phyloP scores from a whole-genome alignment of 2,888 invertebrate species.

The Papilio demoleus region DNA sequence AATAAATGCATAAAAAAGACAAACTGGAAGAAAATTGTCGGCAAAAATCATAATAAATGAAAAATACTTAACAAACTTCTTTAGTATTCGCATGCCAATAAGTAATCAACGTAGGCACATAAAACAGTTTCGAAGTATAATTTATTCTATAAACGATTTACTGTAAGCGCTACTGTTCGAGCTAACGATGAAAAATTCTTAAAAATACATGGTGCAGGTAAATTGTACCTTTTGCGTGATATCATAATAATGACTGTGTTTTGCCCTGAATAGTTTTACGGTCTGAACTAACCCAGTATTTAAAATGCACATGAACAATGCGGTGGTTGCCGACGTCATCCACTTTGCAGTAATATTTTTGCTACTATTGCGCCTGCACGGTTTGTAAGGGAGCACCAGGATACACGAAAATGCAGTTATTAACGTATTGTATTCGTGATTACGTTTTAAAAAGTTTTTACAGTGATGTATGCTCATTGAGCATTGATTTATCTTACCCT shows the following conservation, averaged over 20 bases:
- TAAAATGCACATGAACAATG: slow-evolving; percentile 80
- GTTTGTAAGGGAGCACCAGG: slow-evolving; percentile 67
- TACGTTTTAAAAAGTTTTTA: slow-evolving; percentile 53
- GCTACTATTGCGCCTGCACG: slow-evolving; percentile 80
- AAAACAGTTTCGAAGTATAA: slow-evolving; percentile 20
- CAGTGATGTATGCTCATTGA: slow-evolving; percentile 51
- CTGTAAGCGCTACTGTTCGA: slow-evolving; percentile 17
- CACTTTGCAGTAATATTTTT: slow-evolving; percentile 81
- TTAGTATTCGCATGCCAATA: slow-evolving; percentile 12
- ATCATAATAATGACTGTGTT: slow-evolving; percentile 52
- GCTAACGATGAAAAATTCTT: slow-evolving; percentile 24
- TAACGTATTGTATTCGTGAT: slow-evolving; percentile 63
- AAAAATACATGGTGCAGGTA: slow-evolving; percentile 39
- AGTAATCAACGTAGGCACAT: slow-evolving; percentile 7
- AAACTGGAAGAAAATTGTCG: not conserved
- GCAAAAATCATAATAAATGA: not conserved
- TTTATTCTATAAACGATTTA: slow-evolving; percentile 20
- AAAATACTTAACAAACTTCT: not conserved
- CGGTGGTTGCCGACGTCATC: slow-evolving; percentile 80
- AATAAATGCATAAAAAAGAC: not conserved
- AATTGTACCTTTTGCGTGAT: slow-evolving; percentile 47
- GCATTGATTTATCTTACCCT: slow-evolving; percentile 47
- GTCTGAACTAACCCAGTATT: slow-evolving; percentile 75
- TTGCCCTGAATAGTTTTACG: slow-evolving; percentile 70
- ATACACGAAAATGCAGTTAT: slow-evolving; percentile 72